Evolutionary conservation across 2,797 vertebrate genomes (phyloP).

Genomic region (Gymnothorax javanicus): DNA sequence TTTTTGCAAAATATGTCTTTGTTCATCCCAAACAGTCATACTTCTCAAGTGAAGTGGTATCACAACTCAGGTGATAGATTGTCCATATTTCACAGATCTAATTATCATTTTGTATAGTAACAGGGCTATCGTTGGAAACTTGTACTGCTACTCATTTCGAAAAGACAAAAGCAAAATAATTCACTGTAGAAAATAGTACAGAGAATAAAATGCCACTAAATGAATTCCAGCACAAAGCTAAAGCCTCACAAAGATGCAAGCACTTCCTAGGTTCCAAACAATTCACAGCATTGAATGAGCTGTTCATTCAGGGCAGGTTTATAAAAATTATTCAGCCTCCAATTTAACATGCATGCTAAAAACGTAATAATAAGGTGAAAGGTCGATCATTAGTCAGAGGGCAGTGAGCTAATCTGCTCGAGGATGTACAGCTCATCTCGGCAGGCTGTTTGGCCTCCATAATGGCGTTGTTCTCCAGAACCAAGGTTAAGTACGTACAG

Average conservation of each 20-base stretch:
- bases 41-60: too few species aligned
- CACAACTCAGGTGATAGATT: too few species aligned
- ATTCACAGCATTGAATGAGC: neutral
- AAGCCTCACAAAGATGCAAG: neutral
- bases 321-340: neutral
- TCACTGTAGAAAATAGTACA: neutral
- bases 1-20: too few species aligned
- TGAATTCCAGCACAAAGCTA: too few species aligned
- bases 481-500: conserved; percentile 6
- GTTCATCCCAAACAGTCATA: too few species aligned
- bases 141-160: neutral
- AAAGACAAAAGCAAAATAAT: neutral
- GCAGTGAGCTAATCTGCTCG: neutral
- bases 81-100: too few species aligned
- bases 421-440: neutral
- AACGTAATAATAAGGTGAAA: neutral
- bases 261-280: neutral
- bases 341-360: neutral
- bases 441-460: neutral
- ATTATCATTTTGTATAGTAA: too few species aligned
- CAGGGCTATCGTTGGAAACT: too few species aligned
- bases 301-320: neutral
- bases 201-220: neutral
- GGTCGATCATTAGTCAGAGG: neutral
- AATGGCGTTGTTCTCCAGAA: neutral